These are phyloP conservation scores for Sylvietta virens DNA, from an alignment of 2,113 vertebrate genomes.

Conservation along the genomic window DNA sequence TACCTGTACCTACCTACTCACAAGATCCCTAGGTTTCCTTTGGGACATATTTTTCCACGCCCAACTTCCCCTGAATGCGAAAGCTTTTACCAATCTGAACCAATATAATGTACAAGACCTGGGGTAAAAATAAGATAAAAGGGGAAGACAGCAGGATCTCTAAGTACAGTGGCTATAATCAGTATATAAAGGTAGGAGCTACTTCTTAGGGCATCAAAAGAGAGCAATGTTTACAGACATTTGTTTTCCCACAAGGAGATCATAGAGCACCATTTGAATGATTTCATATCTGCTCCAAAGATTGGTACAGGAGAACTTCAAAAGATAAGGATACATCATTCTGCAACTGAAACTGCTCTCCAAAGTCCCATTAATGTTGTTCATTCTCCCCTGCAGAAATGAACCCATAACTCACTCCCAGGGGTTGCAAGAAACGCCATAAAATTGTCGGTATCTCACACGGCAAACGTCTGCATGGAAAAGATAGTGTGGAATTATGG, in stretches of 20 bases:
- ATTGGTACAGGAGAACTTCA: background rate
- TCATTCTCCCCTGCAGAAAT: conserved; percentile 35
- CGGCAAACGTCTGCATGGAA: conserved; percentile 39
- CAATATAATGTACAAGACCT: background rate
- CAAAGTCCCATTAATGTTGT: conserved; percentile 23
- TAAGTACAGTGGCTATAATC: background rate
- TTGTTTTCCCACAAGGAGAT: background rate
- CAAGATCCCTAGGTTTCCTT: background rate
- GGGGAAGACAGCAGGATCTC: background rate
- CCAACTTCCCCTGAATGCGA: background rate
- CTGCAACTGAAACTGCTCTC: conserved; percentile 18
- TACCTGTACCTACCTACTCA: background rate
- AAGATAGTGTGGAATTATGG: conserved; percentile 69
- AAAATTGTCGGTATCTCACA: conserved; percentile 8
- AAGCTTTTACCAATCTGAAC: background rate
- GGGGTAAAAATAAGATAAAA: background rate
- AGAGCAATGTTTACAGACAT: background rate
- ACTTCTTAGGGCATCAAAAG: background rate
- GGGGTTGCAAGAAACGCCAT: background rate
- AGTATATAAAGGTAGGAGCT: background rate
- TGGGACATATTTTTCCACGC: background rate
- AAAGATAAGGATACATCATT: conserved; percentile 16
- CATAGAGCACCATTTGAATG: conserved; percentile 15
- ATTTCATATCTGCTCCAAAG: conserved; percentile 18
- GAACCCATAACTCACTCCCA: conserved; percentile 43